Conservation (phyloP, 2,888 invertebrate species). For the Hemithea aestivaria region DNA sequence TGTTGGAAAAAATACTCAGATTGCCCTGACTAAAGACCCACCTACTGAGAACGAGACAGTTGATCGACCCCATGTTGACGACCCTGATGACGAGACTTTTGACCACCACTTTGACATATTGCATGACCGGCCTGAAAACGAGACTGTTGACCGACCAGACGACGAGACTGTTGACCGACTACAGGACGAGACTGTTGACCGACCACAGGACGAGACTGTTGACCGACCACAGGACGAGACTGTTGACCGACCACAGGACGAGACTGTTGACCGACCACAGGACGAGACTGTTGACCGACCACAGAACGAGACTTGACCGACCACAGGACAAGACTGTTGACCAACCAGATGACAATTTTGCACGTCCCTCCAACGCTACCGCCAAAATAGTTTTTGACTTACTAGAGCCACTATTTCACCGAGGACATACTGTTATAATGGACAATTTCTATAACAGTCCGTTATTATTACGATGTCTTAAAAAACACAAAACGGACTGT, state of each 20-base stretch:
- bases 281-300: too few species aligned
- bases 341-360: not conserved
- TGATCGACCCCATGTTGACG: conserved; percentile 1
- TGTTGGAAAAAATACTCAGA: conserved; percentile 1
- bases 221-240: too few species aligned
- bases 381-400: too few species aligned
- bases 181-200: not conserved
- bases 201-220: too few species aligned
- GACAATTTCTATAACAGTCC: conserved; percentile 12
- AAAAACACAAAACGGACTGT: too few species aligned
- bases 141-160: not conserved
- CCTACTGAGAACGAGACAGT: not conserved
- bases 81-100: not conserved
- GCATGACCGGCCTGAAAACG: not conserved
- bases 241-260: too few species aligned
- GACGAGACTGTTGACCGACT: not conserved
- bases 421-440: conserved; percentile 16
- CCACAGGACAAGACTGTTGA: too few species aligned
- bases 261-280: too few species aligned
- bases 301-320: too few species aligned
- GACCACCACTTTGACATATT: not conserved
- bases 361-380: not conserved
- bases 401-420: too few species aligned
- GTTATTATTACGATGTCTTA: too few species aligned
- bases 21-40: not conserved